Base-by-base conservation (phyloP, 2,888 invertebrate species). In the Pseudococcus jackbeardsleyi region DNA sequence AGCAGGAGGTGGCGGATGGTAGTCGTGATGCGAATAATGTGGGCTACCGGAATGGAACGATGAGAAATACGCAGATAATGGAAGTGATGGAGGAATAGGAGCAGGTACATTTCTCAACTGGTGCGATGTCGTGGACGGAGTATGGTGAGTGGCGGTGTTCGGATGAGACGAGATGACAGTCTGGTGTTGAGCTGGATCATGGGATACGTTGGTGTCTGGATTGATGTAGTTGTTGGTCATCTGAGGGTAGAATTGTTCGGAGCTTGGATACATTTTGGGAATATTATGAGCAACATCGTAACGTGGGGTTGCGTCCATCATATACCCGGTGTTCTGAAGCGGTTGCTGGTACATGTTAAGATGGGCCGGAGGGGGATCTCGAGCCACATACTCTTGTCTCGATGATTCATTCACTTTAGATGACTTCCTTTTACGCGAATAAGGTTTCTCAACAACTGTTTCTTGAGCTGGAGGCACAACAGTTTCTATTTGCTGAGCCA, bases 331-430 rank as follows among this genome's bases (percentile, higher is more conserved):
- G 17, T 72, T 86, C 26, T 86, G 86, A 26, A 86, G 15, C 15
- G 42, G 86, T 26, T 68, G 86, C 26, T 68, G 86, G 50, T 86
- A 86, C 77, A 72, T n/a, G 39, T 77, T 86, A 0, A 72, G 39
- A 26, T 86, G 86, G 6, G 86, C 86, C 26, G 86, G 86, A 46
- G 86, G 86, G 0, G 86, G 86, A 48, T 86, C 86, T 5, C 86
- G 86, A 48, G 39, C 64, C 33, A 33, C 0, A 17, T 85, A 85
- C 7, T 85, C 84, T 1, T 26, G n/a, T 12, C 59, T 59, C 3
- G 22, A 0, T 11, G 19, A 46, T 72, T 19, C 33, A 19, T 42
- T 64, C 2, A 17, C 33, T 7, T 86, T 86, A 7, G 86, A 72
- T 11, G 86, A 86, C 46, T 68, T 68, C 2, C 86, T 3, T 15